These are phyloP conservation scores for Notechis scutatus DNA, from an alignment of 2,113 vertebrate genomes.

Conservation along the genomic window DNA sequence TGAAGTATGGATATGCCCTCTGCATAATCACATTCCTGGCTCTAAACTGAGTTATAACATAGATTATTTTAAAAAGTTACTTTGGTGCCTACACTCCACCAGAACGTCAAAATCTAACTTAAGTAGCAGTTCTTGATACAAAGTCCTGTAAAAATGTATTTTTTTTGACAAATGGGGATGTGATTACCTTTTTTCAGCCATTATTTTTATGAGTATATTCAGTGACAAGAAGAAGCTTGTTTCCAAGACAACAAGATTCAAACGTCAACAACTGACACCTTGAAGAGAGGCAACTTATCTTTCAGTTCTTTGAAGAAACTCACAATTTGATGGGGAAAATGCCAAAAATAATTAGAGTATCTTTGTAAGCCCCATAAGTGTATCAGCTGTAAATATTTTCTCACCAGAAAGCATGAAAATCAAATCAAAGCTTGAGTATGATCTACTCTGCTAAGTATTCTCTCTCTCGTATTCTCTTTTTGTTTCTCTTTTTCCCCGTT, in stretches of 20 bases:
- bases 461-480: background rate
- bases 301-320: slow-evolving; percentile 72
- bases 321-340: slow-evolving; percentile 73
- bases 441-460: slow-evolving; percentile 49
- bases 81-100: slow-evolving; percentile 11
- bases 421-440: slow-evolving; percentile 66
- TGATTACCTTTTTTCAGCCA: slow-evolving; percentile 53
- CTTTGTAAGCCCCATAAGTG: slow-evolving; percentile 58
- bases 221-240: slow-evolving; percentile 70
- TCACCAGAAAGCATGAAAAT: slow-evolving; percentile 67
- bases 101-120: slow-evolving; percentile 40
- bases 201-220: slow-evolving; percentile 66
- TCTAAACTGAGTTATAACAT: background rate
- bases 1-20: background rate
- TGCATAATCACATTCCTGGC: background rate
- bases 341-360: slow-evolving; percentile 74
- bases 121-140: slow-evolving; percentile 37
- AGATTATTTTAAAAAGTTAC: background rate
- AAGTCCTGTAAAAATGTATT: slow-evolving; percentile 53
- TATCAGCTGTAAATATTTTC: slow-evolving; percentile 64
- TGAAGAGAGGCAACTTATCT: slow-evolving; percentile 68
- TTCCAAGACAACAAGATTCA: slow-evolving; percentile 79
- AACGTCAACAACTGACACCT: slow-evolving; percentile 60
- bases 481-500: background rate
- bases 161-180: slow-evolving; percentile 54